Base-by-base conservation (phyloP, 2,888 invertebrate species). In the Tenthredo scrophulariae region DNA sequence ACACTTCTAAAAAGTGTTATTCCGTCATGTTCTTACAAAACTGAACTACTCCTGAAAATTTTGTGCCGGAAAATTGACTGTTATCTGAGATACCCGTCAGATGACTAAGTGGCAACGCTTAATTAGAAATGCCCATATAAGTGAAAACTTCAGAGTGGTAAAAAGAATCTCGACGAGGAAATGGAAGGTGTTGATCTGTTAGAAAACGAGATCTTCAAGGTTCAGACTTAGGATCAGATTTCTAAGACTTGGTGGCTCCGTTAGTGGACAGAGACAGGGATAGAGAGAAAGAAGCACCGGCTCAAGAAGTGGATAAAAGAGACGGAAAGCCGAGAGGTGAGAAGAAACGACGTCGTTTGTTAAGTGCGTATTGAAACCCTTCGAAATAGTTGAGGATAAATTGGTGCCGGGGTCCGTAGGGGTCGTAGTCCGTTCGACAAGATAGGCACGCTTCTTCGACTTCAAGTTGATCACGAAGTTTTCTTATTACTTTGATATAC, bases 351-450 rank as follows among this genome's bases (percentile, higher is more conserved):
- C 26, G 40, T 40, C 40, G 43, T 74, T 43, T 26, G 67, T 67
- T 67, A 67, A 67, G 29, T 67, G 67, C 33, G 67, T 67, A 67
- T 67, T 15, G 67, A 67, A 67, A 67, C 67, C 33, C 33, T 33
- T 67, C 33, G 33, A 67, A 43, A 43, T 74, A 43, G 43, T 74
- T 26, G 43, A 43, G n/a, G 43, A 26, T 46, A 74, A 74, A 74
- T 74, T 74, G 74, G 43, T 46, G 43, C 22, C 74, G 2, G 74
- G 74, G 3, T 43, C 7, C 43, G 40, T 22, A 40, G 74, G 74
- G 3, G 22, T 37, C 43, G 40, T 22, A 40, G 74, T 74, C 4
- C 9, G 43, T 43, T 40, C 74, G 22, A 43, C 10, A 43, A 43
- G 43, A 74, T 15, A 26, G 43, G 22, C 43, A 74, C 33, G 74